Percentiles rank a stretch among this genome's conserved stretches.
Evolutionary conservation across 2,113 vertebrate species (phyloP).

Genomic region (Donacobius atricapilla): DNA sequence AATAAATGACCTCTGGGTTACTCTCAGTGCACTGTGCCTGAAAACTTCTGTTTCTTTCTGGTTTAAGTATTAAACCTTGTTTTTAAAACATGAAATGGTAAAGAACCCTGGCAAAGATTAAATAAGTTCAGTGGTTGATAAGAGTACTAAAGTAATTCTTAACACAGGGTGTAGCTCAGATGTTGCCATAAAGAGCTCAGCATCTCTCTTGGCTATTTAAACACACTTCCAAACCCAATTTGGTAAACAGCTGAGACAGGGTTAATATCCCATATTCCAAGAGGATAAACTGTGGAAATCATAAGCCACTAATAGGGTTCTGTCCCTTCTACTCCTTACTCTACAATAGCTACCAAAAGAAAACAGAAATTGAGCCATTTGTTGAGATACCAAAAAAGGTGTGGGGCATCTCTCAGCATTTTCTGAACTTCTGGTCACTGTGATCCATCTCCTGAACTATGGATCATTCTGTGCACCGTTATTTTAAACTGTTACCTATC

Average conservation of each 20-base stretch:
- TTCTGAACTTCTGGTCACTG: not conserved
- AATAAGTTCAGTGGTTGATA: not conserved
- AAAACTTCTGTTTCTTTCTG: not conserved
- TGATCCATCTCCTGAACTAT: not conserved
- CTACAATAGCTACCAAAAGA: not conserved
- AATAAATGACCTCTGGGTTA: slow-evolving; percentile 28
- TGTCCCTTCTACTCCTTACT: not conserved
- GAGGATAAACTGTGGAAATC: not conserved
- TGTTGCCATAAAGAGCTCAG: not conserved
- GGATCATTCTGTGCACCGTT: not conserved
- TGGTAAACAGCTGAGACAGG: not conserved
- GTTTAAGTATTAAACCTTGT: not conserved
- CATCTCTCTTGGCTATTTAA: not conserved
- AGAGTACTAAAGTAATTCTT: not conserved
- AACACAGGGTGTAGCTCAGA: not conserved
- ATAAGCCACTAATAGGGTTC: not conserved
- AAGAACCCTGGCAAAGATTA: not conserved
- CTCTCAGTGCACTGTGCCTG: not conserved
- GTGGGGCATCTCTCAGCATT: not conserved
- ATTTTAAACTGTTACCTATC: not conserved
- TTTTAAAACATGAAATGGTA: not conserved
- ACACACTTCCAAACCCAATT: not conserved
- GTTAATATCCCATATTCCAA: not conserved
- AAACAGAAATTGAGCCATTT: not conserved
- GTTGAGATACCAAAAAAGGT: not conserved